Percentiles rank a stretch among this genome's conserved stretches.
These are phyloP conservation scores for Meghimatium bilineatum DNA, from an alignment of 2,888 invertebrate genomes.

Conservation along the genomic window DNA sequence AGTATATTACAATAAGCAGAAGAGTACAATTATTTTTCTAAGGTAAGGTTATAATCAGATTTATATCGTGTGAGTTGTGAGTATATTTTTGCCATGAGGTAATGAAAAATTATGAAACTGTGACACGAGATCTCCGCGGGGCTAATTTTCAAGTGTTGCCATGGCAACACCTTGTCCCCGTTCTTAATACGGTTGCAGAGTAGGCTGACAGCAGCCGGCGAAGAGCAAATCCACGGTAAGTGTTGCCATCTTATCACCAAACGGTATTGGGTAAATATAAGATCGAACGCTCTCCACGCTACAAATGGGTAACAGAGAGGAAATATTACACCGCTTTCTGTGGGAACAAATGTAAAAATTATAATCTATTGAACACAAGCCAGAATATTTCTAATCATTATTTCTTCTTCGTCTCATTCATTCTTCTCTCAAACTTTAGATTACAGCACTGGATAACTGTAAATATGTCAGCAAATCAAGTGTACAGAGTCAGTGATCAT, in stretches of 20 bases:
- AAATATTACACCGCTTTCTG: background rate
- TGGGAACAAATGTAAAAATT: background rate
- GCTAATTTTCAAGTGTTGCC: constrained; percentile 29
- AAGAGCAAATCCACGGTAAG: background rate
- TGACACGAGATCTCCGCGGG: constrained; percentile 29
- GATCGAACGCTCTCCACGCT: background rate
- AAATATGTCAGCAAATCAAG: too few species aligned
- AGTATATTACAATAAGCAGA: too few species aligned
- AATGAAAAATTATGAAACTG: constrained; percentile 16
- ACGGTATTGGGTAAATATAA: background rate
- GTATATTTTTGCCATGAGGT: background rate
- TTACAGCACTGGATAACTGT: too few species aligned
- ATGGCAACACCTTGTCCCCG: constrained; percentile 29
- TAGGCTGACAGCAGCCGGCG: background rate
- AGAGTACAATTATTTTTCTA: background rate
- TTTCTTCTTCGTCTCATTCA: too few species aligned
- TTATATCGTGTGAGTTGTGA: background rate
- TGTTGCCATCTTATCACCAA: background rate
- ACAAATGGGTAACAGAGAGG: background rate
- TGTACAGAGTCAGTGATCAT: too few species aligned
- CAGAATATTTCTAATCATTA: too few species aligned
- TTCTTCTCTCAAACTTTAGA: too few species aligned
- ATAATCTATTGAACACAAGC: background rate
- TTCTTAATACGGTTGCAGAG: constrained; percentile 22
- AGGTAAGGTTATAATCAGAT: background rate